Conservation (phyloP, 2,888 invertebrate genomes). For the Matsumyia berberina region DNA sequence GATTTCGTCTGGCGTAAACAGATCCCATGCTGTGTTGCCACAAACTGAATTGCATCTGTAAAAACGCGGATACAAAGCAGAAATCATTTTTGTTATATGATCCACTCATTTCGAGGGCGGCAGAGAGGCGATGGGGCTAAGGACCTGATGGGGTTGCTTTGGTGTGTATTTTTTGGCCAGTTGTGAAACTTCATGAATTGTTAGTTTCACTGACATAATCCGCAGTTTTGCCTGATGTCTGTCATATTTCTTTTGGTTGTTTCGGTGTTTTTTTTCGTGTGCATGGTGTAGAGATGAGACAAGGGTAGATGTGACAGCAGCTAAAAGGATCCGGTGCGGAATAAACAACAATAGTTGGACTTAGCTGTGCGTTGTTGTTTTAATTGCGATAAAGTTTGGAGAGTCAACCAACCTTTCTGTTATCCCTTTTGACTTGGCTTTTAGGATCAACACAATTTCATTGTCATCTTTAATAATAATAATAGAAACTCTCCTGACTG, state of each 20-base stretch:
- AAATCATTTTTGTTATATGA: slow-evolving; percentile 66
- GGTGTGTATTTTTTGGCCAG: slow-evolving; percentile 10
- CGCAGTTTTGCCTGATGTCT: slow-evolving; percentile 37
- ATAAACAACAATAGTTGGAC: no score
- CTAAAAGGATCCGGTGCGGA: slow-evolving; percentile 7
- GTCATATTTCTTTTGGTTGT: slow-evolving; percentile 23
- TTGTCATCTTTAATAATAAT: no score
- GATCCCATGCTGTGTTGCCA: slow-evolving; percentile 50
- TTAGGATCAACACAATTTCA: no score
- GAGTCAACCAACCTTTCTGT: no score
- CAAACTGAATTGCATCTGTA: slow-evolving; percentile 73
- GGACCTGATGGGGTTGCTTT: background rate
- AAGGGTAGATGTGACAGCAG: slow-evolving; percentile 18
- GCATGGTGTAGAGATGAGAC: background rate
- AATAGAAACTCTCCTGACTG: no score
- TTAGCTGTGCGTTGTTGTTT: no score
- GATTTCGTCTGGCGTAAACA: slow-evolving; percentile 49
- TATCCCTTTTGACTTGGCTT: no score
- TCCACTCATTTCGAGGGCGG: slow-evolving; percentile 39
- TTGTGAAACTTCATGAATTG: slow-evolving; percentile 48
- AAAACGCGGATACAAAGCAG: slow-evolving; percentile 66
- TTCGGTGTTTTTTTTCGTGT: background rate
- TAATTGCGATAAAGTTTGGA: no score
- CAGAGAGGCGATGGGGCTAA: background rate
- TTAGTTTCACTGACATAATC: slow-evolving; percentile 65